A percentile compares a stretch with the other conserved stretches of the same genome.
Conservation (phyloP, 53 echinoderm and acorn worm genomes). For the Paracentrotus lividus region DNA sequence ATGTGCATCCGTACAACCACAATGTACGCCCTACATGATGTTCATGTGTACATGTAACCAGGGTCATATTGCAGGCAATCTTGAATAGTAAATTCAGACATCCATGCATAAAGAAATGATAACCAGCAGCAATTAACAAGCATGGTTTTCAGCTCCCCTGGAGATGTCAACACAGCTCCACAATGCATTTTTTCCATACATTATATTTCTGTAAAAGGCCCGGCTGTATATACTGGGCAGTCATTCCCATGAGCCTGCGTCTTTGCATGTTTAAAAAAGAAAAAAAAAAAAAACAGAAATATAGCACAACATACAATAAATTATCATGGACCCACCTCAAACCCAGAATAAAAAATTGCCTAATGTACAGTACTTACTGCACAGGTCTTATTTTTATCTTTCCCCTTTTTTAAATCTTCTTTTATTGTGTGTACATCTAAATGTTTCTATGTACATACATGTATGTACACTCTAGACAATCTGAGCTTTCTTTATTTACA, state of each 20-base stretch:
- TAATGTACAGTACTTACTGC: background rate
- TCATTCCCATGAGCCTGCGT: too few relatives aligned
- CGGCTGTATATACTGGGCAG: too few relatives aligned
- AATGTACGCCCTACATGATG: background rate
- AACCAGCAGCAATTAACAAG: too few relatives aligned
- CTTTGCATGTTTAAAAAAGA: too few relatives aligned
- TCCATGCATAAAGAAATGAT: too few relatives aligned
- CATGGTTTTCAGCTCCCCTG: too few relatives aligned
- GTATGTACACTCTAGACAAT: background rate
- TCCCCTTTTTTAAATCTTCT: too few relatives aligned
- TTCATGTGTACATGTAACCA: background rate
- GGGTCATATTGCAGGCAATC: background rate
- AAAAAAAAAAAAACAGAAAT: background rate
- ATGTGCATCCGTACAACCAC: background rate
- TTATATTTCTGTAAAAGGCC: too few relatives aligned
- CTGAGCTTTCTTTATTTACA: background rate
- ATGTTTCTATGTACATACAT: background rate
- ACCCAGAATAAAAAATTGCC: background rate
- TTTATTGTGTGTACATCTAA: background rate
- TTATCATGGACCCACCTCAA: background rate
- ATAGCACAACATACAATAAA: background rate
- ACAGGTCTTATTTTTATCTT: too few relatives aligned
- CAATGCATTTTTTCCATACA: too few relatives aligned
- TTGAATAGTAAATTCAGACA: too few relatives aligned
- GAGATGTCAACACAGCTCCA: too few relatives aligned